A percentile compares a stretch with the other conserved stretches of the same genome.
Conservation (phyloP, 2,888 invertebrate species). For the Yponomeuta evonymella region DNA sequence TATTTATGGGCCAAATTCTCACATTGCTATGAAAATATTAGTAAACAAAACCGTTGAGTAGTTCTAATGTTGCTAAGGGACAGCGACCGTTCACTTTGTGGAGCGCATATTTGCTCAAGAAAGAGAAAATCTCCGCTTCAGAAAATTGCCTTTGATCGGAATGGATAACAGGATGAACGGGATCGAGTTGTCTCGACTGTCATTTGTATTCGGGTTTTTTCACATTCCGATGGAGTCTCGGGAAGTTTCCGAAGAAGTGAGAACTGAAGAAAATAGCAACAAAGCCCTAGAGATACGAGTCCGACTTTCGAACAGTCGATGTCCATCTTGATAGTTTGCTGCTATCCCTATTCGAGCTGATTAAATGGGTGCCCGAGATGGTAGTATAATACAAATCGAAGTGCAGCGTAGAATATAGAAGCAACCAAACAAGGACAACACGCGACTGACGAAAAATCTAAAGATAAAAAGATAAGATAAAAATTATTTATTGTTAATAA, state of each 20-base stretch:
- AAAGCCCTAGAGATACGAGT: slow-evolving; percentile 9
- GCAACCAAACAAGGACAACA: background rate
- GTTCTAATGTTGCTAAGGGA: slow-evolving; percentile 47
- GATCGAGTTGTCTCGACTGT: slow-evolving; percentile 32
- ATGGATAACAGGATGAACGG: slow-evolving; percentile 29
- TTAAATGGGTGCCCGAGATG: background rate
- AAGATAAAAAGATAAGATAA: no score
- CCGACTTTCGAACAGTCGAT: background rate
- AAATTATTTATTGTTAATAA: no score
- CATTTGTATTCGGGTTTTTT: slow-evolving; percentile 35
- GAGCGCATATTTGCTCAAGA: slow-evolving; percentile 59
- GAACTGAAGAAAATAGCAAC: slow-evolving; percentile 11
- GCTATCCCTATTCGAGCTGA: background rate
- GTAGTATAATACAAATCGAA: background rate
- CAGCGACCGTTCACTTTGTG: slow-evolving; percentile 40
- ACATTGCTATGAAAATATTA: no score
- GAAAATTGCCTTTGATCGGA: slow-evolving; percentile 59
- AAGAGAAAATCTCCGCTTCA: slow-evolving; percentile 56
- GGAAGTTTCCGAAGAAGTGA: background rate
- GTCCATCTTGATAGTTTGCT: slow-evolving; percentile 5
- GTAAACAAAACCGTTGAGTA: slow-evolving; percentile 44
- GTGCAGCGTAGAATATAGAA: background rate
- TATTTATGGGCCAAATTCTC: no score
- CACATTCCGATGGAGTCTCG: slow-evolving; percentile 4
- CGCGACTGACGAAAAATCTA: background rate